Conservation (phyloP, 2,797 vertebrate species). For the Alouatta caraya region DNA sequence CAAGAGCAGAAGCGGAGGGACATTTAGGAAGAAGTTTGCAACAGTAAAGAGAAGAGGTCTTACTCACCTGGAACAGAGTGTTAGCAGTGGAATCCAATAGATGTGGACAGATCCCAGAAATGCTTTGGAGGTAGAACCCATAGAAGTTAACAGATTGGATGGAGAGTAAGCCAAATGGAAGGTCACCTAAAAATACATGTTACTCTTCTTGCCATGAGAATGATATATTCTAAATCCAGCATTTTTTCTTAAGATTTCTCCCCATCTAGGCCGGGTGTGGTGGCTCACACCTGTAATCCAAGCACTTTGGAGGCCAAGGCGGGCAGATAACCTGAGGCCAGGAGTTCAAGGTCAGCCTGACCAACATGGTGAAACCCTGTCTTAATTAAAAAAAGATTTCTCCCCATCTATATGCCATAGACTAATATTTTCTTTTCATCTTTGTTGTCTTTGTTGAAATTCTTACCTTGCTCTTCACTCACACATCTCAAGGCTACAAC, state of each 20-base stretch:
- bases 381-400: too few relatives aligned
- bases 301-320: too few relatives aligned
- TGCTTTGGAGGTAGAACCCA: background rate
- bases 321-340: too few relatives aligned
- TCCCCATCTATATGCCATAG: too few relatives aligned
- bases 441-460: background rate
- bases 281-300: too few relatives aligned
- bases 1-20: background rate
- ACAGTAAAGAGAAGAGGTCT: background rate
- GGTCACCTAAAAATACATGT: background rate
- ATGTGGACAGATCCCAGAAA: background rate
- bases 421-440: background rate
- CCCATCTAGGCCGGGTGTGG: too few relatives aligned
- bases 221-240: background rate
- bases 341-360: too few relatives aligned
- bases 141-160: background rate
- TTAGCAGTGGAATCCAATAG: background rate
- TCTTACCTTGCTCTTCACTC: background rate
- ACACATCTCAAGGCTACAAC: background rate
- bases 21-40: background rate
- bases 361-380: too few relatives aligned
- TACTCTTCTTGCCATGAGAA: background rate
- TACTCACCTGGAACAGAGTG: background rate
- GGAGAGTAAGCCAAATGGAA: background rate
- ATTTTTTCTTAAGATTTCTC: background rate